Percentiles rank a stretch among this genome's conserved stretches.
Evolutionary conservation across 2,888 invertebrate genomes (phyloP).

Genomic region (Augochlorella aurata): DNA sequence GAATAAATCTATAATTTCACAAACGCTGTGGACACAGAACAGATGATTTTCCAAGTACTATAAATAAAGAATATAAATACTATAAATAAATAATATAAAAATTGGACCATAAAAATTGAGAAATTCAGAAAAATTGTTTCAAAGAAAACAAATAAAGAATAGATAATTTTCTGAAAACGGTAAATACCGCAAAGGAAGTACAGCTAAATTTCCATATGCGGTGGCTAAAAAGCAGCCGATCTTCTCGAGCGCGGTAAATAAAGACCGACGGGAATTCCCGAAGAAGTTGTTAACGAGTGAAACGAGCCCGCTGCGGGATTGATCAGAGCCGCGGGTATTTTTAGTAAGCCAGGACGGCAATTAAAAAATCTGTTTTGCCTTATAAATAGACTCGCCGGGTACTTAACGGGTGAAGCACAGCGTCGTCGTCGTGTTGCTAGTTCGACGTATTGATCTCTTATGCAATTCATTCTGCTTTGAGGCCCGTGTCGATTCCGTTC

Average conservation of each 20-base stretch:
- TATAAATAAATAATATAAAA: no score
- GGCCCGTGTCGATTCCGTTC: slow-evolving; percentile 25
- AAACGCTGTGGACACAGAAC: no score
- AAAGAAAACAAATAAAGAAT: no score
- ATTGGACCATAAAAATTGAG: no score
- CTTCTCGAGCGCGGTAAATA: not conserved
- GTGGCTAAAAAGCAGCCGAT: not conserved
- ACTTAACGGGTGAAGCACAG: slow-evolving; percentile 45
- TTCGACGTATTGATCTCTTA: slow-evolving; percentile 48
- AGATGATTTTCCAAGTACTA: no score
- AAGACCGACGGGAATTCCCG: not conserved
- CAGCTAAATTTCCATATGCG: not conserved
- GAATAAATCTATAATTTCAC: no score
- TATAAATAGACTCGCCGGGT: slow-evolving; percentile 47
- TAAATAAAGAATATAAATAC: no score
- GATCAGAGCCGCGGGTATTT: not conserved
- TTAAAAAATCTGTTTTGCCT: slow-evolving; percentile 30
- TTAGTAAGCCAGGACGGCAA: not conserved
- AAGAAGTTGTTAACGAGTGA: not conserved
- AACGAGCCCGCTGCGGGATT: not conserved
- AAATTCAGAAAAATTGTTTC: no score
- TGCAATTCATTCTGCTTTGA: slow-evolving; percentile 52
- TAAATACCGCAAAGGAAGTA: not conserved
- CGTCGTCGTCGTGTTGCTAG: slow-evolving; percentile 40
- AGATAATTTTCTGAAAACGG: no score